Conservation (phyloP, 2,113 vertebrate genomes). For the Epinephelus lanceolatus region DNA sequence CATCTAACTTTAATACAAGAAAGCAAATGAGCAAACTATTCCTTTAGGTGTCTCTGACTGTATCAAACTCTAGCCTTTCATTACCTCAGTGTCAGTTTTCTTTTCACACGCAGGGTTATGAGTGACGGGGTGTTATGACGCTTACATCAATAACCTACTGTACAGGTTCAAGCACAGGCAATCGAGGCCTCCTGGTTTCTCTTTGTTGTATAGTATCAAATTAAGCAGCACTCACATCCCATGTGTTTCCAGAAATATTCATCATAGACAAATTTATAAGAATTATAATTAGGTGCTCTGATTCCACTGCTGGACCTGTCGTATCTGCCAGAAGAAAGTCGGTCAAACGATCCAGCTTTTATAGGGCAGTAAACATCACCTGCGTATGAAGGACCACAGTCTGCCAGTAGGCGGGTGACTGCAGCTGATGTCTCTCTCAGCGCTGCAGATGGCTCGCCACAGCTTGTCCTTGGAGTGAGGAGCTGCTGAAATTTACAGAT, state of each 20-base stretch:
- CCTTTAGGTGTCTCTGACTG: neutral
- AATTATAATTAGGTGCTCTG: neutral
- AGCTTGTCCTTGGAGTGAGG: constrained; percentile 34
- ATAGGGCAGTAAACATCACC: neutral
- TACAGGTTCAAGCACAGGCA: neutral
- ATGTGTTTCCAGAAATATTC: neutral
- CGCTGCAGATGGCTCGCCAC: constrained; percentile 42
- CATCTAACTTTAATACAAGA: neutral
- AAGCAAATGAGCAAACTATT: neutral
- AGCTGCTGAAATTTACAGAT: constrained; percentile 49
- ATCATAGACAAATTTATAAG: neutral
- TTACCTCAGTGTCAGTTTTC: neutral
- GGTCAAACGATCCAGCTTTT: neutral
- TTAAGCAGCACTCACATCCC: constrained; percentile 8
- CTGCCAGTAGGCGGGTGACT: constrained; percentile 17
- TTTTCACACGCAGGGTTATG: neutral
- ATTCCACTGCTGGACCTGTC: neutral
- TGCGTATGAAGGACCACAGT: constrained; percentile 7
- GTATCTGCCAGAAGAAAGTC: constrained; percentile 1
- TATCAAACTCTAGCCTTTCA: neutral
- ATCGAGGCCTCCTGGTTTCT: neutral
- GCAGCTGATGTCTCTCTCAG: constrained; percentile 50
- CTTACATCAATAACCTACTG: neutral
- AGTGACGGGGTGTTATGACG: neutral
- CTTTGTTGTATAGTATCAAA: constrained; percentile 1